phyloP scores from a whole-genome alignment of 2,888 invertebrate species.

The Dryobotodes eremita region DNA sequence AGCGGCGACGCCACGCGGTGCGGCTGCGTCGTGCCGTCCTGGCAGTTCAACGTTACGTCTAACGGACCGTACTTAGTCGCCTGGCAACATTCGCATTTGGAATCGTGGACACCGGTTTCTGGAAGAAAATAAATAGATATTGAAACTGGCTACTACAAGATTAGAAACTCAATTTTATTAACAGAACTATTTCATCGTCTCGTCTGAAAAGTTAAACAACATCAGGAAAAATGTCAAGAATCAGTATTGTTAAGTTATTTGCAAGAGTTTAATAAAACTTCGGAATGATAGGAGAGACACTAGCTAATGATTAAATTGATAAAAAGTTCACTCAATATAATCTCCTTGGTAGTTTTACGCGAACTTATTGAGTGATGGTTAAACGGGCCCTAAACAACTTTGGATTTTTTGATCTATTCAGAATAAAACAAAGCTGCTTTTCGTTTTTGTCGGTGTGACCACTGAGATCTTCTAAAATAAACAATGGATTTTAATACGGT shows the following conservation, averaged over 20 bases:
- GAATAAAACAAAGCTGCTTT: not conserved
- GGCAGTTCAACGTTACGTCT: conserved; percentile 78
- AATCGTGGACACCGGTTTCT: conserved; percentile 91
- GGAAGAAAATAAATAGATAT: conserved; percentile 19
- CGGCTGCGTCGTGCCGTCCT: conserved; percentile 73
- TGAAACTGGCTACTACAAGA: not conserved
- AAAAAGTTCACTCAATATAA: not conserved
- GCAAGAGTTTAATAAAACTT: not conserved
- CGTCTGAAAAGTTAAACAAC: not conserved
- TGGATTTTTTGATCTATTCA: not conserved
- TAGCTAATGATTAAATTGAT: not conserved
- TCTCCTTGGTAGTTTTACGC: not conserved
- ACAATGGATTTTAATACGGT: not conserved
- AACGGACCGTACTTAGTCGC: conserved; percentile 80
- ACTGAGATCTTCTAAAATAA: not conserved
- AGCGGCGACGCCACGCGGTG: conserved; percentile 80
- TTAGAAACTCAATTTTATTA: not conserved
- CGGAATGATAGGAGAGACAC: not conserved
- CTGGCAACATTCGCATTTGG: conserved; percentile 91
- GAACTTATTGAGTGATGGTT: not conserved
- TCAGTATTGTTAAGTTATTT: not conserved
- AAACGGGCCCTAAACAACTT: not conserved
- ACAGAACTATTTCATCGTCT: not conserved
- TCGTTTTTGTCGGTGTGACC: not conserved
- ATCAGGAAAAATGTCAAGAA: not conserved